Base-by-base conservation (phyloP, 2,797 vertebrate genomes). In the Siniperca scherzeri region DNA sequence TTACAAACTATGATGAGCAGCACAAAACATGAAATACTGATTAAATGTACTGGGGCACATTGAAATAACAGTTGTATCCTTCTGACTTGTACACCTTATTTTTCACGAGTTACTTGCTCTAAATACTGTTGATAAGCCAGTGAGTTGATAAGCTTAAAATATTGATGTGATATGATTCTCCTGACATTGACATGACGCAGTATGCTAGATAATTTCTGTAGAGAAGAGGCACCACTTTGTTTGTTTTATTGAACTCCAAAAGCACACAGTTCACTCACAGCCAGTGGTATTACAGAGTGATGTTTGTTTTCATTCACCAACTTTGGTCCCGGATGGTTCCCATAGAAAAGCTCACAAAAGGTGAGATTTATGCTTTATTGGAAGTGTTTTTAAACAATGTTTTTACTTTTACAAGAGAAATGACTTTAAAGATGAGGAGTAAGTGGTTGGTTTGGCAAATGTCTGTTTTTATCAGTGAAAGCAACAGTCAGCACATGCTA, bases 321-420 rank as follows among this genome's bases (percentile, higher is more conserved):
- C 53, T 40, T 50, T 30, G 76, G 14, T 33, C 38, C 36, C 4
- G 1, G 7, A 53, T 7, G 25, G 33, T 48, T 72, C 16, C 61
- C 44, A 27, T 4, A 7, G 30, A 73, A 19, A 61, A 42, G 40
- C 50, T 56, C 50, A 46, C 27, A n/a, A 40, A 40, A 70, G 40
- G 48, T 65, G 30, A 65, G 40, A 65, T 79, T 77, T 38, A 56
- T 57, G 12, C 44, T 62, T 82, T 25, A 46, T 8, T 55, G 56
- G 33, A 69, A 21, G n/a, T 64, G 16, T 50, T 67, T 53, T 71
- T 22, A 55, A 8, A 53, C 25, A 11, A 30, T 60, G 2, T 46
- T 0, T 71, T 25, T 50, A 36, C 56, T 64, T 72, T 57, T 50
- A 50, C 21, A 46, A 52, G 33, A 77, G 46, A 65, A 70, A 74